These are phyloP conservation scores for Chaetodon trifasciatus DNA, from an alignment of 2,797 vertebrate genomes.

Conservation along the genomic window DNA sequence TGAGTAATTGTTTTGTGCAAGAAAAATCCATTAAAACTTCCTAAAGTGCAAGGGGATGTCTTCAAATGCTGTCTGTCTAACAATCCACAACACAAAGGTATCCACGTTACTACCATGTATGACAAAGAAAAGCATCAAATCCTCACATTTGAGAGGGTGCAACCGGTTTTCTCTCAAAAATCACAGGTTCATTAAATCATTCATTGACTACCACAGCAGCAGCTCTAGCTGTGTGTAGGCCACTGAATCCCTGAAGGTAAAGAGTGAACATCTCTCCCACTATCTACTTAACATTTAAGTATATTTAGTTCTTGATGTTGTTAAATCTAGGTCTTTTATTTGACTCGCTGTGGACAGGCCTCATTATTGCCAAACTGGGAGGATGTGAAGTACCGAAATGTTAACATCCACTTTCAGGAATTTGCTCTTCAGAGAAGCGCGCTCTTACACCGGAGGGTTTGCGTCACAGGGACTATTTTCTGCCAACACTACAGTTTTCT, in stretches of 20 bases:
- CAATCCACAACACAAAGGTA: background rate
- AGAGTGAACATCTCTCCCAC: background rate
- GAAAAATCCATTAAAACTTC: too few relatives aligned
- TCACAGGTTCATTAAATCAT: too few relatives aligned
- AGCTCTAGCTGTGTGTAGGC: background rate
- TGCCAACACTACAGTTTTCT: background rate
- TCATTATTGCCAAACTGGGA: background rate
- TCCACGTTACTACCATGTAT: background rate
- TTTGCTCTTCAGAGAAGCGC: conserved; percentile 5
- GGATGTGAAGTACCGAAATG: background rate
- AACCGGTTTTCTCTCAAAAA: background rate
- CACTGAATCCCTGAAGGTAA: background rate
- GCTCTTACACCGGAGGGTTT: conserved; percentile 4
- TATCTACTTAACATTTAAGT: background rate
- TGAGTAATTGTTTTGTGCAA: too few relatives aligned
- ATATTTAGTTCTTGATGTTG: background rate
- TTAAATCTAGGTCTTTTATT: background rate
- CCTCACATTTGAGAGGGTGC: background rate
- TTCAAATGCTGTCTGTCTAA: background rate
- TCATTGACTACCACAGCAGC: background rate
- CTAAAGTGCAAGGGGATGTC: background rate
- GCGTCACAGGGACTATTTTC: background rate
- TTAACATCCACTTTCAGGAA: conserved; percentile 1
- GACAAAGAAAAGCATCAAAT: background rate
- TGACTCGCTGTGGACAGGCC: background rate